These are phyloP conservation scores for Mastomys natalensis DNA, from an alignment of 2,113 vertebrate species.

Conservation along the genomic window DNA sequence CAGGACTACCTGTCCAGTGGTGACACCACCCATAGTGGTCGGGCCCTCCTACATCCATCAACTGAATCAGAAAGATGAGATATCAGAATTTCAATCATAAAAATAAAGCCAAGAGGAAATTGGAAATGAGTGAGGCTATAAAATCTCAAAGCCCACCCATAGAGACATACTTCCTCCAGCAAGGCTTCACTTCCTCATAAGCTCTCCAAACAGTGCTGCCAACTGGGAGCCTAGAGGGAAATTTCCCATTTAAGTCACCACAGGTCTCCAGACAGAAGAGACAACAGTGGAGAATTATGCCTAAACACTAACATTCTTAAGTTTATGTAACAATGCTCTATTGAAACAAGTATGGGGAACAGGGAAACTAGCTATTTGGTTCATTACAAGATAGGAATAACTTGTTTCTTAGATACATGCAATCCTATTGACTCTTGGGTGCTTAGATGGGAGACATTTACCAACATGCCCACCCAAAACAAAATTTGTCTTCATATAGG, in stretches of 20 bases:
- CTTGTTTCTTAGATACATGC: neutral
- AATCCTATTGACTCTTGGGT: neutral
- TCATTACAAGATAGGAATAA: neutral
- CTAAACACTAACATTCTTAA: conserved; percentile 59
- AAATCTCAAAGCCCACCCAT: neutral
- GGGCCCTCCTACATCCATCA: neutral
- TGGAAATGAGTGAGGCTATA: neutral
- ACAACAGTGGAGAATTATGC: neutral
- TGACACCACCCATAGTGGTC: neutral
- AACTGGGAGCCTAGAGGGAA: neutral
- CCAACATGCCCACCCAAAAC: neutral
- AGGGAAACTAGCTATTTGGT: neutral
- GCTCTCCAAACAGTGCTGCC: neutral
- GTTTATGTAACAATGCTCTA: neutral
- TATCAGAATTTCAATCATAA: neutral
- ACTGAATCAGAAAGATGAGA: neutral
- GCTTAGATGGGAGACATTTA: too few relatives aligned
- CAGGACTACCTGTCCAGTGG: neutral
- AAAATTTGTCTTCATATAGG: neutral
- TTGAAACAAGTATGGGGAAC: neutral
- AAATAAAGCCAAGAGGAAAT: neutral
- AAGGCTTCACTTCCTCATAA: neutral
- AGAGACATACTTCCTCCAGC: neutral
- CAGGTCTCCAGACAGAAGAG: neutral
- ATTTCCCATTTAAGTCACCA: neutral